Evolutionary conservation across 2,113 vertebrate genomes (phyloP), one percentile per base, ranked within the genome.

Genomic region (Cyanoramphus novaezelandiae): DNA sequence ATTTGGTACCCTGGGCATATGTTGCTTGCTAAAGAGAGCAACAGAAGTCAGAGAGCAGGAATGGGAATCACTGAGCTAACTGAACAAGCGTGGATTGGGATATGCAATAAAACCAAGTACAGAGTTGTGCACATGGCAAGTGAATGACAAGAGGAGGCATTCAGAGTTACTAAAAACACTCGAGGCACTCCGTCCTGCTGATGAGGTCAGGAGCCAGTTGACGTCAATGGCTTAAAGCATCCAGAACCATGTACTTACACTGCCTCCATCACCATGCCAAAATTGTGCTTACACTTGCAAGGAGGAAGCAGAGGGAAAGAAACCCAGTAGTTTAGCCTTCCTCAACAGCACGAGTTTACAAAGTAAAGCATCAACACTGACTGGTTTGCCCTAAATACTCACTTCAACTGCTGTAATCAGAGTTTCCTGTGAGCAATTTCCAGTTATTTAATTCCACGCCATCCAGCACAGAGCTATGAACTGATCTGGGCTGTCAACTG

Each of bases 41-140:
- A 52, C 7, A 43, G 19, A 82, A 91, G n/a, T 29, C 70, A 43
- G 35, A 69, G 47, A 65, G 16, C 9, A 76, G 35, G 27, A 88
- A 60, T 18, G 13, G 39, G 19, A 59, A 91, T 33, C n/a, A 35
- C 18, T 9, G 13, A 60, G 62, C 20, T 74, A 60, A 69, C 16
- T 10, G 1, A 70, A 44, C 21, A 76, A 28, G 43, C 10, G 1
- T 14, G 67, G 35, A 67, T 35, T 72, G 88, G 60, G 71, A 37
- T 39, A 72, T 19, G 33, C n/a, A 78, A 52, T 46, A 57, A 53
- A 75, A 43, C 15, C 12, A 52, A 44, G 13, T 7, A 13, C 11
- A 35, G 31, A 41, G 25, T 7, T 67, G 33, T 3, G 0, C 31
- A 60, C 31, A 17, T 0, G 1, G n/a, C 2, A 2, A 74, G 59